Percentiles rank a stretch among this genome's conserved stretches.
Conservation (phyloP, 2,888 invertebrate species). For the Sthenelais limicola region DNA sequence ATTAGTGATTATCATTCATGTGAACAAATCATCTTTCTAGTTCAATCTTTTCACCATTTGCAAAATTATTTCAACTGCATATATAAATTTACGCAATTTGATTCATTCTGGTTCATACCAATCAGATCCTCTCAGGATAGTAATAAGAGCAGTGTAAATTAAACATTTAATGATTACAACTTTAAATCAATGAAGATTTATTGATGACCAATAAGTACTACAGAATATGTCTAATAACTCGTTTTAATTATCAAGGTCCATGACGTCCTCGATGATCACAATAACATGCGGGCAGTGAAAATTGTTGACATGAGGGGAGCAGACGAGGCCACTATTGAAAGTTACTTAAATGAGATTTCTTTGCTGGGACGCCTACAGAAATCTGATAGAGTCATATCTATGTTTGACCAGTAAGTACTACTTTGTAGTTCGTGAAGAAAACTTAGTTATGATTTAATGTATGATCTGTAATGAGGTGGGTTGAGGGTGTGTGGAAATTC, state of each 20-base stretch:
- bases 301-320: constrained; percentile 82
- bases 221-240: constrained; percentile 17
- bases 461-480: too few relatives aligned
- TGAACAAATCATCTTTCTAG: too few relatives aligned
- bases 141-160: too few relatives aligned
- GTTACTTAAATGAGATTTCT: constrained; percentile 91
- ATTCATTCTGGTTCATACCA: too few relatives aligned
- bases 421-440: neutral
- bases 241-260: constrained; percentile 79
- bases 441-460: too few relatives aligned
- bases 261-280: constrained; percentile 79
- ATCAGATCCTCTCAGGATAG: too few relatives aligned
- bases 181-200: neutral
- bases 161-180: too few relatives aligned
- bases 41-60: too few relatives aligned
- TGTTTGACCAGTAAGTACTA: constrained; percentile 87
- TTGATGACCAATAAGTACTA: neutral
- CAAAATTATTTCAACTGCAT: too few relatives aligned
- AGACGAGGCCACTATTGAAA: constrained; percentile 81
- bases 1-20: neutral
- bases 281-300: constrained; percentile 82
- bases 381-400: constrained; percentile 85
- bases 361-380: constrained; percentile 84
- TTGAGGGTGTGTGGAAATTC: too few relatives aligned
- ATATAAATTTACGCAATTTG: too few relatives aligned